Conservation (phyloP, 1,140 invertebrate species). For the Papilio helenus region DNA sequence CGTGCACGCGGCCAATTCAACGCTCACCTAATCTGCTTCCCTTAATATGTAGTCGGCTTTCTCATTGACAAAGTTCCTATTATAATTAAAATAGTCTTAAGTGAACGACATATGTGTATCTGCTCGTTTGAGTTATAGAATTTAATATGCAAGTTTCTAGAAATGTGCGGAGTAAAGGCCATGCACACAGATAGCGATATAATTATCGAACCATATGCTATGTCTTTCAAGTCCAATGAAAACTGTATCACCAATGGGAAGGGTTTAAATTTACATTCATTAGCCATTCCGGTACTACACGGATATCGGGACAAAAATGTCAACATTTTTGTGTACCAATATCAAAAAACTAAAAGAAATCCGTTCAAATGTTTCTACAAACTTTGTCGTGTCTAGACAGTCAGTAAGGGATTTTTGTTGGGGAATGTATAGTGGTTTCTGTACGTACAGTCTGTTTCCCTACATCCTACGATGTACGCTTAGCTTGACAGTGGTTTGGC, state of each 20-base stretch:
- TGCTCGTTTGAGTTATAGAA: constrained; percentile 47
- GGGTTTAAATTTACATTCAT: not conserved
- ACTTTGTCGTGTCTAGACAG: not conserved
- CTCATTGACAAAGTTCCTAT: not conserved
- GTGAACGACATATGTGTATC: constrained; percentile 35
- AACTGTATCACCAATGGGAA: not conserved
- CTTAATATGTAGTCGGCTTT: constrained; percentile 21
- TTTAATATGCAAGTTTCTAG: constrained; percentile 48
- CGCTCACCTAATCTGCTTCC: constrained; percentile 58
- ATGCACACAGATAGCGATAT: not conserved
- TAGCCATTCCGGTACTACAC: not conserved
- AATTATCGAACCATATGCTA: not conserved
- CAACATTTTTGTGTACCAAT: not conserved
- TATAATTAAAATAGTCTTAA: constrained; percentile 41
- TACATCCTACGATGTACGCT: not conserved
- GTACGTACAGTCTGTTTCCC: not conserved
- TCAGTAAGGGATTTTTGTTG: not conserved
- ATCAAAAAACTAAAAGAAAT: not conserved
- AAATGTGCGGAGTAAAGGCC: not conserved
- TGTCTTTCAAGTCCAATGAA: not conserved
- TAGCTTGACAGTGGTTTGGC: constrained; percentile 9
- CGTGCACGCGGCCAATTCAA: constrained; percentile 62
- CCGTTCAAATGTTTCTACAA: not conserved
- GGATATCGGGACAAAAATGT: not conserved
- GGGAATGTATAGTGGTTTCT: not conserved